Percentiles rank a stretch among this genome's conserved stretches.
Evolutionary conservation across 2,888 invertebrate genomes (phyloP).

Genomic region (Pterostichus madidus): DNA sequence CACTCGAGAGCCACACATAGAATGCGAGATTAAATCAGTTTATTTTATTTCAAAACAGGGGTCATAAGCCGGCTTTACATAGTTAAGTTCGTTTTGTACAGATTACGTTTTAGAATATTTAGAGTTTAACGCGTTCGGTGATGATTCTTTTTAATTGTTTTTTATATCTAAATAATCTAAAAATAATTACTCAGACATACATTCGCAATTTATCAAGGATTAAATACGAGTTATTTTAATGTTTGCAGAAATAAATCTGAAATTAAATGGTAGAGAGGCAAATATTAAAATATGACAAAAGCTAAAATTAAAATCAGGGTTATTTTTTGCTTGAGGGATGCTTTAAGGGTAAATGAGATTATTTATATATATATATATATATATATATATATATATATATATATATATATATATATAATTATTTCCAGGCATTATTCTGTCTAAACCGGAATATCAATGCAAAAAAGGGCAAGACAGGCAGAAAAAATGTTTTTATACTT

Average conservation of each 20-base stretch:
- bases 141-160: slow-evolving; percentile 25
- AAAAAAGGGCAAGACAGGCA: background rate
- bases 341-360: too few species aligned
- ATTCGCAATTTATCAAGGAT: background rate
- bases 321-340: too few species aligned
- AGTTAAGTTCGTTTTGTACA: slow-evolving; percentile 27
- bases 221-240: background rate
- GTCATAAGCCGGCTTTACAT: slow-evolving; percentile 43
- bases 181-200: slow-evolving; percentile 5
- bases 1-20: background rate
- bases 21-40: slow-evolving; percentile 12
- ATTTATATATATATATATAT: too few species aligned
- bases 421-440: too few species aligned
- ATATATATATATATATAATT: too few species aligned
- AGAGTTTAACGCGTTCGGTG: slow-evolving; percentile 13
- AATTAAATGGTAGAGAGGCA: background rate
- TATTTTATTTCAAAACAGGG: slow-evolving; percentile 19
- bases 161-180: slow-evolving; percentile 21
- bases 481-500: background rate
- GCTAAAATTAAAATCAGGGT: too few species aligned
- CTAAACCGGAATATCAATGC: too few species aligned
- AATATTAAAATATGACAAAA: too few species aligned
- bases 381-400: too few species aligned
- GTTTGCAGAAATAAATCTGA: slow-evolving; percentile 1
- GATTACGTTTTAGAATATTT: slow-evolving; percentile 27